These are phyloP conservation scores for Epizoanthus ramosus DNA, from an alignment of 92 coral and sea anemone species.

Conservation along the genomic window DNA sequence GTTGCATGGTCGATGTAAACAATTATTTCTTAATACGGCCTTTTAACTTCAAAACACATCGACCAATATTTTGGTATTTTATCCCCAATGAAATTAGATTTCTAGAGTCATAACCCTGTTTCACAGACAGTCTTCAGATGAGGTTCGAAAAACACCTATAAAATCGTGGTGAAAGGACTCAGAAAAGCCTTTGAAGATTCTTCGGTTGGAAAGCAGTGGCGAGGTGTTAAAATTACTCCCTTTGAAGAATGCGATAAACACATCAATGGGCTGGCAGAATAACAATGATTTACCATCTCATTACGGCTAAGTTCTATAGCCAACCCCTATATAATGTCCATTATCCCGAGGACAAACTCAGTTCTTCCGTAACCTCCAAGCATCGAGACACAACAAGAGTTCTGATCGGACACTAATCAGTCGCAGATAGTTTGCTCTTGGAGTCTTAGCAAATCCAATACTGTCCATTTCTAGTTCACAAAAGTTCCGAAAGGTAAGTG, in stretches of 20 bases:
- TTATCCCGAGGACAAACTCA: background rate
- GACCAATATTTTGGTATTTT: too few species aligned
- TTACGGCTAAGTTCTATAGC: background rate
- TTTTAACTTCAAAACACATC: background rate
- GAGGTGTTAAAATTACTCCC: constrained; percentile 26
- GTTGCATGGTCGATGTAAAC: background rate
- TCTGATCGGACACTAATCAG: background rate
- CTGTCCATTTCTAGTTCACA: too few species aligned
- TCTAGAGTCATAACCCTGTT: background rate
- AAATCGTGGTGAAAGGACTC: constrained; percentile 15
- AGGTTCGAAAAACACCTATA: constrained; percentile 8
- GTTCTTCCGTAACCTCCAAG: background rate
- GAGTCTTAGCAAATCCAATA: too few species aligned
- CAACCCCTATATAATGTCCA: constrained; percentile 34
- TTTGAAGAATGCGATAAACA: constrained; percentile 19
- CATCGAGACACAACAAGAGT: constrained; percentile 1
- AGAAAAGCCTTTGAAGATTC: constrained; percentile 39
- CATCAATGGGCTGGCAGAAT: background rate
- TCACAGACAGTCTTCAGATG: background rate
- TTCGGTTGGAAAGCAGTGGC: background rate
- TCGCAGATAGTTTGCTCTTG: too few species aligned
- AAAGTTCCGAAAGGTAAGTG: constrained; percentile 20
- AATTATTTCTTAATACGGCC: background rate
- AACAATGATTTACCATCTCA: constrained; percentile 10
- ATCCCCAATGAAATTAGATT: background rate